Evolutionary conservation across 2,888 invertebrate genomes (phyloP), one percentile per base, ranked within the genome.

Genomic region (Eucera pruinosa): DNA sequence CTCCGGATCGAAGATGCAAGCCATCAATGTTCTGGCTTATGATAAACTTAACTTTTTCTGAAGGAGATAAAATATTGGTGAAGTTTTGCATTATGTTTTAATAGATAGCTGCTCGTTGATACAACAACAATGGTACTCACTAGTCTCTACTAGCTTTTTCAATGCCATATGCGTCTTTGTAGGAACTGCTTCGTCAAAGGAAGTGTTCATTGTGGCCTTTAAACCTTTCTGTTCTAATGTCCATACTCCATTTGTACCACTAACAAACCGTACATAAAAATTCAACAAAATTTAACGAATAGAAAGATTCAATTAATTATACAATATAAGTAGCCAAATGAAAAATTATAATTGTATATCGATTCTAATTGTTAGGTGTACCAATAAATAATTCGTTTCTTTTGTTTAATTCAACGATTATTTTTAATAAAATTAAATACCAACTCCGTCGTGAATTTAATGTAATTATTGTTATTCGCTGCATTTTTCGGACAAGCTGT

Each of bases 11-110:
- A 65, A 99, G 93, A 93, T 99, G 99, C 58, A 99, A 93, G 0
- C 99, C 99, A 94, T 99, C 99, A 85, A 99, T 98, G 93, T 99
- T 99, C 93, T 99, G 99, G 89, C 98, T 98, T 25, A 99, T 95
- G 39, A 99, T 94, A 90, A 96, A 98, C 82, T 98, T 96, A 0
- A 98, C 94, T 91, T 94, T 94, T 48, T 95, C 95, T 90, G 93
- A 92, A 89, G 84, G 65, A 66, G 74, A 76, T 60, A 27, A 33
- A 11, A 18, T 41, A n/a, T 27, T 0, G 6, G 18, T 45, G 0
- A 11, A 30, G 39, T 30, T 6, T 15, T 45, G 7, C 33, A 13
- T 33, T 7, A 13, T 9, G 9, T 15, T 6, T 23, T 1, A 9
- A 0, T 27, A 0, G 2, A 33, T 30, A 11, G 13, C 18, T 23